Base-by-base conservation (phyloP, 2,797 vertebrate genomes). In the Novumbra hubbsi region DNA sequence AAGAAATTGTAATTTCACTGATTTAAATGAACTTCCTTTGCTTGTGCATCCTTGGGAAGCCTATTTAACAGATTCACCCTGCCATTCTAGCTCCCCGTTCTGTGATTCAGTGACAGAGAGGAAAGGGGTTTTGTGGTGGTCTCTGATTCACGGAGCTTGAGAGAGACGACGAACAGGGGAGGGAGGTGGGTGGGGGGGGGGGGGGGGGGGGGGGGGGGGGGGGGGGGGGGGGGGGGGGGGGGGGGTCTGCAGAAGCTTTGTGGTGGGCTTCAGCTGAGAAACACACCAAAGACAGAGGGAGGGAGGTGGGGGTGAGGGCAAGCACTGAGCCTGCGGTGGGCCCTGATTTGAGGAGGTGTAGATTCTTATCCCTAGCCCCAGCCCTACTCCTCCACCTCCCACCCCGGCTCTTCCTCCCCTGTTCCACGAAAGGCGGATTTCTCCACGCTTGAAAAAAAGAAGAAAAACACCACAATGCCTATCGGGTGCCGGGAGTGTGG, bases 341-440 rank as follows among this genome's bases (percentile, higher is more conserved):
- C 85, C 88, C 88, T 92, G 93, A 94, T 93, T 94, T 88, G 80
- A 81, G 77, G 50, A 88, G 82, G 84, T 91, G 84, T 83, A 89
- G 87, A 91, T 91, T 92, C 76, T 78, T 84, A 90, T 94, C 88
- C 93, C 83, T 75, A 28, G 80, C 66, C 76, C 85, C 88, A 85
- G 83, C 74, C 80, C 85, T 82, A 78, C 84, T 75, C 77, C 83
- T 75, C 83, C 82, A 83, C 86, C 87, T 83, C 83, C 85, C 90
- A 84, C 91, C 88, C 82, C 90, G 90, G 88, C 89, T 91, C 92
- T 93, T 93, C 93, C 91, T 94, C 89, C 80, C 70, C 77, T 84
- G 87, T 94, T 94, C 93, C 91, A 93, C 93, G 92, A 94, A 94
- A 94, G 92, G 87, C 93, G 90, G 92, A 93, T 93, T 90, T 92